Conservation (phyloP, 1,140 invertebrate species). For the Globodera rostochiensis region DNA sequence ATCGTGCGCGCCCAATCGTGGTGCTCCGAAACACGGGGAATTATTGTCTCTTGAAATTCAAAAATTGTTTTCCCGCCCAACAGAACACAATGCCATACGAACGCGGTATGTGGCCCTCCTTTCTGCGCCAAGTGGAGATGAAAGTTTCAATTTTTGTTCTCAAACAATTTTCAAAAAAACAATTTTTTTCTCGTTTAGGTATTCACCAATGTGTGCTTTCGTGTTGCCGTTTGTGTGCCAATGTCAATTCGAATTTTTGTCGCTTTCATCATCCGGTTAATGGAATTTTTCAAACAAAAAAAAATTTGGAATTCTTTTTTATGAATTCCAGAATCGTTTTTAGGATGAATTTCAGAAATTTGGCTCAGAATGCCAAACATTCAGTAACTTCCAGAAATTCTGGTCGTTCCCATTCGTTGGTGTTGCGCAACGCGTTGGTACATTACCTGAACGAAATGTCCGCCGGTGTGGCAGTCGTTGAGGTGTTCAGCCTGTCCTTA, state of each 20-base stretch:
- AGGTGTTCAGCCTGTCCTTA: slow-evolving; percentile 42
- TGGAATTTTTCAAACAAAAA: background rate
- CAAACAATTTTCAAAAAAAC: background rate
- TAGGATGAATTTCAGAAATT: slow-evolving; percentile 13
- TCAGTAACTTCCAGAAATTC: slow-evolving; percentile 39
- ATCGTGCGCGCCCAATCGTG: too few species aligned
- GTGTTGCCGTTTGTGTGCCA: slow-evolving; percentile 67
- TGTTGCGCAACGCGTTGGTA: slow-evolving; percentile 34
- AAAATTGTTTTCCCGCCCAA: background rate
- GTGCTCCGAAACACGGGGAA: too few species aligned
- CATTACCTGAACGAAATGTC: slow-evolving; percentile 47
- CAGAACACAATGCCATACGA: slow-evolving; percentile 73
- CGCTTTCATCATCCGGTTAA: slow-evolving; percentile 49
- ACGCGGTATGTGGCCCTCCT: slow-evolving; percentile 74
- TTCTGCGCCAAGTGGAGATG: slow-evolving; percentile 78
- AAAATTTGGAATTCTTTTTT: too few species aligned
- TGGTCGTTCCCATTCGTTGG: slow-evolving; percentile 19
- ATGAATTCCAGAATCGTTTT: background rate
- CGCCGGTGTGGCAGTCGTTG: slow-evolving; percentile 32
- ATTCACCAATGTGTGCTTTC: slow-evolving; percentile 73
- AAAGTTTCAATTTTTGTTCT: slow-evolving; percentile 73
- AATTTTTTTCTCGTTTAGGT: background rate
- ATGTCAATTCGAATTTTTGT: slow-evolving; percentile 68
- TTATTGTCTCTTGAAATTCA: slow-evolving; percentile 66
- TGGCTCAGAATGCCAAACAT: too few species aligned